These are phyloP conservation scores for Nibea albiflora DNA, from an alignment of 2,113 vertebrate genomes.

Conservation along the genomic window DNA sequence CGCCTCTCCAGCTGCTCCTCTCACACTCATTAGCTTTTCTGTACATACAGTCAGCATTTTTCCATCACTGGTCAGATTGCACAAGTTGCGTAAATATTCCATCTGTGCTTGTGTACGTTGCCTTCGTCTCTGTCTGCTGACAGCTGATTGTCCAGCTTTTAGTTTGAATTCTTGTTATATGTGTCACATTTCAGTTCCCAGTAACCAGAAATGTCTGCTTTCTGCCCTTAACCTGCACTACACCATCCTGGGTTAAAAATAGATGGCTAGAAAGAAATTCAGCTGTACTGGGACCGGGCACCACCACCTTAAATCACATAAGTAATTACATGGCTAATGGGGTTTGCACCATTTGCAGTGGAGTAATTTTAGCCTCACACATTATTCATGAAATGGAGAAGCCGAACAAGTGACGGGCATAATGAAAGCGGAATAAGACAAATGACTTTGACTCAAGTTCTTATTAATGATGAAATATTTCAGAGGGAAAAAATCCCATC, in stretches of 20 bases:
- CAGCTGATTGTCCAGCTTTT: background rate
- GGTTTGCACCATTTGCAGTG: conserved; percentile 18
- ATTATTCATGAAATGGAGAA: conserved; percentile 31
- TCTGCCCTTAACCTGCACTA: background rate
- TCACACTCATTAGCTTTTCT: conserved; percentile 12
- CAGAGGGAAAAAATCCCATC: background rate
- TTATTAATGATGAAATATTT: background rate
- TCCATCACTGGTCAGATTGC: background rate
- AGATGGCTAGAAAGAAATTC: background rate
- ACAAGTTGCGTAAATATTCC: background rate
- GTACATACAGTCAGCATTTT: background rate
- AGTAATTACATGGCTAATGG: conserved; percentile 33
- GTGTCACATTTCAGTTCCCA: conserved; percentile 8
- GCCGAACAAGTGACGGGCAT: background rate
- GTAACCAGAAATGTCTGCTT: background rate
- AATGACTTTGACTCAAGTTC: conserved; percentile 1
- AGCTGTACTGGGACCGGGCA: background rate
- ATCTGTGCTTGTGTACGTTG: background rate
- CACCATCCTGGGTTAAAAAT: background rate
- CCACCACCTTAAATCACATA: conserved; percentile 5
- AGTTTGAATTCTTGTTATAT: background rate
- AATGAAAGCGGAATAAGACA: background rate
- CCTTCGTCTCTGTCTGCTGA: background rate
- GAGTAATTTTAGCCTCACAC: conserved; percentile 25
- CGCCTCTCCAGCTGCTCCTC: conserved; percentile 2